These are phyloP conservation scores for Megalops cyprinoides DNA, from an alignment of 2,797 vertebrate species.

Conservation along the genomic window DNA sequence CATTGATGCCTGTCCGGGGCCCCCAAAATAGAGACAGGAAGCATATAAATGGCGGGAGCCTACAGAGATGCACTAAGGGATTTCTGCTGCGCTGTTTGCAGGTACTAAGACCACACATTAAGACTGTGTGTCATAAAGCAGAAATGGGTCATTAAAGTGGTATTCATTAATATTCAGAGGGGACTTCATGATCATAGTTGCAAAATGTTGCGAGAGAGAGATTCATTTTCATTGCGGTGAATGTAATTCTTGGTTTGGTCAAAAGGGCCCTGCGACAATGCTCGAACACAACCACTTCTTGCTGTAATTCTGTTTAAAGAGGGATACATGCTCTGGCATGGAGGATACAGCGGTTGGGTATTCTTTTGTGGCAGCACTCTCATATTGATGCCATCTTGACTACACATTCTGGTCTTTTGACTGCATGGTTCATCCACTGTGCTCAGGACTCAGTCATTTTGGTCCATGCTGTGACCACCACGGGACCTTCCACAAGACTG, in stretches of 20 bases:
- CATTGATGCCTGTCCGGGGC: conserved; percentile 23
- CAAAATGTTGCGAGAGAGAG: no score
- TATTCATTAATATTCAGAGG: background rate
- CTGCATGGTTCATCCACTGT: no score
- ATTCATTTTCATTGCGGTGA: no score
- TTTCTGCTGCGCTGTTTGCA: background rate
- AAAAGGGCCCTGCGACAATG: background rate
- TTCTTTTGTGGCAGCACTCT: background rate
- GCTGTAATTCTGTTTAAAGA: background rate
- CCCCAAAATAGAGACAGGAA: background rate
- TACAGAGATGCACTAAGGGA: background rate
- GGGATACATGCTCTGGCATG: background rate
- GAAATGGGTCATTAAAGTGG: background rate
- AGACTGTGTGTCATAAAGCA: background rate
- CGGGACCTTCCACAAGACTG: no score
- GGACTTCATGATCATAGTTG: no score
- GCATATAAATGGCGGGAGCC: background rate
- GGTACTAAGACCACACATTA: background rate
- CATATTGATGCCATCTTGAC: background rate
- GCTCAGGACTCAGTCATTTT: no score
- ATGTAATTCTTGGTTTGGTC: no score
- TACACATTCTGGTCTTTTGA: no score
- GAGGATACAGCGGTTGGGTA: background rate
- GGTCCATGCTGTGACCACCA: no score
- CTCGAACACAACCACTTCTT: background rate